Percentiles rank a stretch among this genome's conserved stretches.
phyloP scores from a whole-genome alignment of 1,140 invertebrate species.

The Caerostris darwini region DNA sequence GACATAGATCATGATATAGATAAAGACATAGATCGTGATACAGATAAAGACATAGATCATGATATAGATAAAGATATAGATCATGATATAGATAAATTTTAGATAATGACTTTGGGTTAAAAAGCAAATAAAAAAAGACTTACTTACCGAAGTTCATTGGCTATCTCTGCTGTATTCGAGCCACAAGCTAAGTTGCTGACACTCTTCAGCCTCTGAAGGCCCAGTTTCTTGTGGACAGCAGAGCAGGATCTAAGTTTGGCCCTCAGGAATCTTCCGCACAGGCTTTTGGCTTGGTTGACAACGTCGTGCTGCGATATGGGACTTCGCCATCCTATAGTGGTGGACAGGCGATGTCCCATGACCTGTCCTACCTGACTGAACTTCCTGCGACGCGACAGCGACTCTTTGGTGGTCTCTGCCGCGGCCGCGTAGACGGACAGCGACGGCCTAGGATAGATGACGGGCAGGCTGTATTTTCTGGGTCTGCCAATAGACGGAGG shows the following conservation, averaged over 20 bases:
- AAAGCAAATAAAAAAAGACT: no score
- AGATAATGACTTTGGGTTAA: no score
- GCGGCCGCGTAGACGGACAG: slow-evolving; percentile 64
- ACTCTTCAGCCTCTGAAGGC: slow-evolving; percentile 86
- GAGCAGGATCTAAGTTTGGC: slow-evolving; percentile 86
- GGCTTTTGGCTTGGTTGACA: slow-evolving; percentile 83
- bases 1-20: no score
- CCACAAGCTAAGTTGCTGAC: slow-evolving; percentile 80
- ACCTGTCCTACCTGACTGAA: slow-evolving; percentile 75
- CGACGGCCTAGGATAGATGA: slow-evolving; percentile 65
- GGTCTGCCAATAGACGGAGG: slow-evolving; percentile 74
- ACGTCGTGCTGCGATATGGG: slow-evolving; percentile 80
- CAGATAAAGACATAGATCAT: no score
- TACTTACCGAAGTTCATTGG: slow-evolving; percentile 78
- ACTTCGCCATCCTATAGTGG: slow-evolving; percentile 71
- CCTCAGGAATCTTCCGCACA: slow-evolving; percentile 87
- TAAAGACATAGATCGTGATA: no score
- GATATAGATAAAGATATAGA: no score
- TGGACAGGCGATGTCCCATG: slow-evolving; percentile 69
- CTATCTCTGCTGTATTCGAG: slow-evolving; percentile 79
- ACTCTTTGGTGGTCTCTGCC: slow-evolving; percentile 59
- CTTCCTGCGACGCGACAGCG: slow-evolving; percentile 32
- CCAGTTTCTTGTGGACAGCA: slow-evolving; percentile 87
- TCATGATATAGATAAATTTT: no score
- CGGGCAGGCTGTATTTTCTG: slow-evolving; percentile 70